Evolutionary conservation across 2,888 invertebrate species (phyloP).

Genomic region (Helobdella robusta): DNA sequence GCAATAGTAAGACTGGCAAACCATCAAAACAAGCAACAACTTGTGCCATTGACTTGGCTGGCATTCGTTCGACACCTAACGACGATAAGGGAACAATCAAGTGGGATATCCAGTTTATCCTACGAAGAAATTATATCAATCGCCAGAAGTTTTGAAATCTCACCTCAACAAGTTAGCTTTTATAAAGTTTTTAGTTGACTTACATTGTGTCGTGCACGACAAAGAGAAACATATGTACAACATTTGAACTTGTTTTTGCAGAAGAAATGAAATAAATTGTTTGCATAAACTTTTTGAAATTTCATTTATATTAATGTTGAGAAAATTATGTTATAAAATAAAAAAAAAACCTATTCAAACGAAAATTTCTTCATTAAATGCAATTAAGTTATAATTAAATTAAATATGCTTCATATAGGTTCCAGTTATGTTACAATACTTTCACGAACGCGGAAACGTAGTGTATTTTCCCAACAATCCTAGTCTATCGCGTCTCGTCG

Average conservation of each 20-base stretch:
- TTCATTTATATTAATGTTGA: too few relatives aligned
- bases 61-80: slow-evolving; percentile 35
- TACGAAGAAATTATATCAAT: slow-evolving; percentile 37
- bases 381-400: not conserved
- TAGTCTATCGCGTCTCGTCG: slow-evolving; percentile 34
- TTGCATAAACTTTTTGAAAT: too few relatives aligned
- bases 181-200: too few relatives aligned
- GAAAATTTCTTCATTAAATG: too few relatives aligned
- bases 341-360: too few relatives aligned
- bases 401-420: slow-evolving; percentile 28
- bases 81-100: slow-evolving; percentile 34
- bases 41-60: slow-evolving; percentile 35
- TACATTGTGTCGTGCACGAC: too few relatives aligned
- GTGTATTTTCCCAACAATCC: slow-evolving; percentile 36
- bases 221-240: too few relatives aligned
- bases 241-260: too few relatives aligned
- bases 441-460: slow-evolving; percentile 36
- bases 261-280: too few relatives aligned
- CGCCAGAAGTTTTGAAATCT: slow-evolving; percentile 36
- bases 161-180: slow-evolving; percentile 32
- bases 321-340: too few relatives aligned
- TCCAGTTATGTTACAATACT: slow-evolving; percentile 34
- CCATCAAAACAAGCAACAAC: slow-evolving; percentile 26
- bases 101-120: slow-evolving; percentile 34
- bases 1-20: slow-evolving; percentile 34